phyloP scores from a whole-genome alignment of 1,140 invertebrate genomes.

The Phymastichus coffea region DNA sequence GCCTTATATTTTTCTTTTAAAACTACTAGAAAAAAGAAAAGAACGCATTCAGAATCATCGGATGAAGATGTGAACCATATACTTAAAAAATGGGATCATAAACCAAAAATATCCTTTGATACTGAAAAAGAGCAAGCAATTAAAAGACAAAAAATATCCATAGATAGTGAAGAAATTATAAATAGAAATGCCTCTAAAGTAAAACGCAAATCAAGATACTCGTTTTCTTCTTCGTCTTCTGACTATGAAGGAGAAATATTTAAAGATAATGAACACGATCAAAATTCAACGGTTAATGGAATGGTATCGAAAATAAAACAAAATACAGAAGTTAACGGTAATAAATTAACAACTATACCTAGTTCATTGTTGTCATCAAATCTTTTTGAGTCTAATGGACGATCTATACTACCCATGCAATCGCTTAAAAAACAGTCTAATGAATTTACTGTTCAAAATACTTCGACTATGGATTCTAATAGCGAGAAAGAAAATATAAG shows the following conservation, averaged over 20 bases:
- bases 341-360: background rate
- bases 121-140: background rate
- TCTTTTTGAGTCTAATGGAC: conserved; percentile 24
- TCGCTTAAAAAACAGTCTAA: background rate
- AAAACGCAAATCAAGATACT: too few species aligned
- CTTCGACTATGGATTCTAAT: background rate
- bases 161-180: background rate
- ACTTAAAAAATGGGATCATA: conserved; percentile 15
- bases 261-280: too few species aligned
- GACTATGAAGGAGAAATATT: too few species aligned
- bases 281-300: too few species aligned
- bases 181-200: background rate
- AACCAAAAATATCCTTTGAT: too few species aligned
- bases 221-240: too few species aligned
- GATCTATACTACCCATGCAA: background rate
- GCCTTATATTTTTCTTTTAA: too few species aligned
- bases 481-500: background rate
- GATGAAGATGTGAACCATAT: conserved; percentile 17
- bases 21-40: conserved; percentile 17
- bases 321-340: too few species aligned
- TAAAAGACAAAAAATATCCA: conserved; percentile 9
- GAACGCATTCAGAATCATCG: conserved; percentile 19
- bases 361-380: conserved; percentile 12
- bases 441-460: background rate
- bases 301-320: too few species aligned